These are phyloP conservation scores for Pandemis corylana DNA, from an alignment of 2,888 invertebrate genomes.

Conservation along the genomic window DNA sequence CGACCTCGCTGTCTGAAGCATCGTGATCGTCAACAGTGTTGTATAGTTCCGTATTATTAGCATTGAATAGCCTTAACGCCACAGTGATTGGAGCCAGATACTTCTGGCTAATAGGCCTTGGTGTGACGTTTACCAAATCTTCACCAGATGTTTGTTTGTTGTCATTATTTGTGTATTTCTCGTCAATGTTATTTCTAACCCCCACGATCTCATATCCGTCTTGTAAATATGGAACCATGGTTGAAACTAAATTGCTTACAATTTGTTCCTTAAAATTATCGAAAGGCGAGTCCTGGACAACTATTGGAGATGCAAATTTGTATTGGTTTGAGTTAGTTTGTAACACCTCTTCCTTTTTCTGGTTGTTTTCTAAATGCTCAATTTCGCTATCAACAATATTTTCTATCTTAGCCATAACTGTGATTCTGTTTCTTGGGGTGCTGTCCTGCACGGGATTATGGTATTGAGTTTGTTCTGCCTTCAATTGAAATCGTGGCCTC, in stretches of 20 bases:
- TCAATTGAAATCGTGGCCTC: slow-evolving; percentile 54
- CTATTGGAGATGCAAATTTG: slow-evolving; percentile 76
- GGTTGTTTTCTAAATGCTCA: slow-evolving; percentile 55
- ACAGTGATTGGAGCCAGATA: slow-evolving; percentile 86
- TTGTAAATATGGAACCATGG: slow-evolving; percentile 75
- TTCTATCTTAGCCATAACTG: slow-evolving; percentile 69
- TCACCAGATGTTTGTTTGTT: slow-evolving; percentile 50
- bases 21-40: slow-evolving; percentile 73
- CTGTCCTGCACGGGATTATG: slow-evolving; percentile 48
- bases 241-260: slow-evolving; percentile 74
- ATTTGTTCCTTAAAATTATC: slow-evolving; percentile 67
- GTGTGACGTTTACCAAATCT: slow-evolving; percentile 78
- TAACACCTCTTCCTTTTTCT: slow-evolving; percentile 51
- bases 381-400: slow-evolving; percentile 65
- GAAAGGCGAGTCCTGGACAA: slow-evolving; percentile 71
- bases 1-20: slow-evolving; percentile 71
- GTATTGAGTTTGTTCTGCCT: slow-evolving; percentile 52
- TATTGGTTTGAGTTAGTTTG: slow-evolving; percentile 61
- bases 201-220: slow-evolving; percentile 77
- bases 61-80: slow-evolving; percentile 81
- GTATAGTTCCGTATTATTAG: slow-evolving; percentile 70
- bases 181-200: slow-evolving; percentile 63
- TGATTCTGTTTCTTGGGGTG: slow-evolving; percentile 59
- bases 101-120: slow-evolving; percentile 82
- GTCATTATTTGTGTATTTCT: slow-evolving; percentile 51